Evolutionary conservation across 2,113 vertebrate species (phyloP).

Genomic region (Connochaetes taurinus): DNA sequence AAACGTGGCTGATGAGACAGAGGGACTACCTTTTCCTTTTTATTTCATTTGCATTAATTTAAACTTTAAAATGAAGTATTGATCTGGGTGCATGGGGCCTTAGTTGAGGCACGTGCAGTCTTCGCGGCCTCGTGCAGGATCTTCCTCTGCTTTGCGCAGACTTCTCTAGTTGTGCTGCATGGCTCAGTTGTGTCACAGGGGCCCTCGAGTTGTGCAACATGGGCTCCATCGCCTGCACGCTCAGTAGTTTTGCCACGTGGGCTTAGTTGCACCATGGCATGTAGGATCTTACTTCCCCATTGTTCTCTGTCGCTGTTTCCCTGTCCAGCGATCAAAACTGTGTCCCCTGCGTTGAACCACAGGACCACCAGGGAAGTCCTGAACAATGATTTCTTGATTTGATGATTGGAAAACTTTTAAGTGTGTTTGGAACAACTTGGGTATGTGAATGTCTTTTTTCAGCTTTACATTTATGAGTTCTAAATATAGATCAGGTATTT

Average conservation of each 20-base stretch:
- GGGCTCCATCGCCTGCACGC: background rate
- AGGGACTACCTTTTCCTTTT: background rate
- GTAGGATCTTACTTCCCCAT: background rate
- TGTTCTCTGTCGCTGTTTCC: background rate
- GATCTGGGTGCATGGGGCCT: background rate
- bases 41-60: constrained; percentile 1
- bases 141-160: background rate
- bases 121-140: accelerated
- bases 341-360: background rate
- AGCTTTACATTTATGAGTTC: background rate
- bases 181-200: background rate
- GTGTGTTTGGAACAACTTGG: background rate
- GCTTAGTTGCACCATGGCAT: background rate
- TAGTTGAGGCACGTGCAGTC: accelerated
- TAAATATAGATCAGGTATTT: constrained; percentile 22
- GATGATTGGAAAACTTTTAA: constrained; percentile 29
- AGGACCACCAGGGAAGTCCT: background rate
- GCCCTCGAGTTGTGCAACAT: background rate
- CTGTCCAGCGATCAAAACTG: background rate
- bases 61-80: background rate
- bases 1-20: background rate
- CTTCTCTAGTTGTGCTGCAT: background rate
- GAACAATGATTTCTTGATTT: background rate
- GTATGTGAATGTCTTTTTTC: background rate
- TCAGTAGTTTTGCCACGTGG: background rate